Base-by-base conservation (phyloP, 2,888 invertebrate species). In the Hirtodrosophila confusa region DNA sequence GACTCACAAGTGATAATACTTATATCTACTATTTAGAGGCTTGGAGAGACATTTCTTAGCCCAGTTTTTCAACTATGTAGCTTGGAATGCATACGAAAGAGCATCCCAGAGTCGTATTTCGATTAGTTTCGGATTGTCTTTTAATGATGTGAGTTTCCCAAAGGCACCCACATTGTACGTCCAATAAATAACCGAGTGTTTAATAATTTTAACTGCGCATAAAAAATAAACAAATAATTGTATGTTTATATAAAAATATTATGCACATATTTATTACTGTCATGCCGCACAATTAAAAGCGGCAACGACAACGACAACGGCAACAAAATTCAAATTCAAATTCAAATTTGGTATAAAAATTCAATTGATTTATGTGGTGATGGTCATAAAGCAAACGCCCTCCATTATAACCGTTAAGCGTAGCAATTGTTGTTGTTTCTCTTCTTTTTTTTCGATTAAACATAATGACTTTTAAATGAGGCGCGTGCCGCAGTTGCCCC, bases 391-490 rank as follows among this genome's bases (percentile, higher is more conserved):
- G 40, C 78, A 61, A 50, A 74, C 69, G 69, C 58, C 65, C 63
- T 41, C 55, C 63, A 56, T 62, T 41, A 75, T 60, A 75, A 75
- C 43, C 53, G 75, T 75, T 75, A 78, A 65, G 55, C 69, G 44
- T 49, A 75, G 50, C 65, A 78, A 75, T 75, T 75, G 47, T 50
- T 61, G 58, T 47, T 58, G 40, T 24, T 41, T 17, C 39, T 54
- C 12, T 37, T 41, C 10, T 53, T 33, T 11, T 36, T 29, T 65
- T 74, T 68, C 78, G 78, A 82, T 86, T 80, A 60, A 69, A 63
- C 73, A 51, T 80, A 87, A 87, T 82, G 87, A 87, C 78, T 87
- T 82, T 82, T 82, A 82, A 82, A 82, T 82, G 82, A 85, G 82
- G 65, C 82, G 82, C 82, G 87, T 82, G 82, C 75, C 78, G 63